Conservation (phyloP, 2,113 vertebrate species). For the Tautogolabrus adspersus region DNA sequence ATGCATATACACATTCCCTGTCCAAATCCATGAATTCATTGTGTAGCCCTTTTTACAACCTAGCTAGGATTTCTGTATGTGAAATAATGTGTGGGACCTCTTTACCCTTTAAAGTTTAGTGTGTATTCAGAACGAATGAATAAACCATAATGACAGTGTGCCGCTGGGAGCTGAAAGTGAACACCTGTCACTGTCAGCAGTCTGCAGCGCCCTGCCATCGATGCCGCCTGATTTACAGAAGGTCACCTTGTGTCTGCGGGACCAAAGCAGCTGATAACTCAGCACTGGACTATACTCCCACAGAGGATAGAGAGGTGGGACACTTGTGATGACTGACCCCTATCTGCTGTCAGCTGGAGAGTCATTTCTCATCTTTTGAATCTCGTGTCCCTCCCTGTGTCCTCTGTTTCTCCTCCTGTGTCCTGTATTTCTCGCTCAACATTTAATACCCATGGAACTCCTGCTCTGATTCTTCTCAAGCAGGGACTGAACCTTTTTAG, state of each 20-base stretch:
- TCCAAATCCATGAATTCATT: background rate
- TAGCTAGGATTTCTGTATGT: constrained; percentile 8
- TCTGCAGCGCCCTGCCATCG: constrained; percentile 44
- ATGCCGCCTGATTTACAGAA: constrained; percentile 52
- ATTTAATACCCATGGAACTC: constrained; percentile 7
- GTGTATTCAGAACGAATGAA: constrained; percentile 59
- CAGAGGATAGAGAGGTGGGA: constrained; percentile 49
- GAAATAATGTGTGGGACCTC: constrained; percentile 20
- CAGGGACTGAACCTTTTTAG: background rate
- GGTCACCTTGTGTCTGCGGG: constrained; percentile 74
- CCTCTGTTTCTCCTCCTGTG: constrained; percentile 50
- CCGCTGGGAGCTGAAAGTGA: constrained; percentile 58
- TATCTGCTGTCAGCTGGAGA: constrained; percentile 59
- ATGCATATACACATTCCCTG: background rate
- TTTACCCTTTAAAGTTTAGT: constrained; percentile 53
- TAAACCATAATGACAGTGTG: constrained; percentile 68
- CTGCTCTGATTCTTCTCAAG: background rate
- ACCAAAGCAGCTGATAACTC: constrained; percentile 61
- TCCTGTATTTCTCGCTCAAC: background rate
- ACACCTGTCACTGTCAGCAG: constrained; percentile 75
- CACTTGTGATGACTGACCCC: constrained; percentile 63
- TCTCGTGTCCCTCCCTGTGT: constrained; percentile 25
- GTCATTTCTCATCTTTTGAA: constrained; percentile 55
- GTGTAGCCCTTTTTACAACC: constrained; percentile 8
- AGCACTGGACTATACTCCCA: constrained; percentile 63